A percentile compares a stretch with the other conserved stretches of the same genome.
phyloP scores from a whole-genome alignment of 1,140 invertebrate genomes.

The Magallana gigas region DNA sequence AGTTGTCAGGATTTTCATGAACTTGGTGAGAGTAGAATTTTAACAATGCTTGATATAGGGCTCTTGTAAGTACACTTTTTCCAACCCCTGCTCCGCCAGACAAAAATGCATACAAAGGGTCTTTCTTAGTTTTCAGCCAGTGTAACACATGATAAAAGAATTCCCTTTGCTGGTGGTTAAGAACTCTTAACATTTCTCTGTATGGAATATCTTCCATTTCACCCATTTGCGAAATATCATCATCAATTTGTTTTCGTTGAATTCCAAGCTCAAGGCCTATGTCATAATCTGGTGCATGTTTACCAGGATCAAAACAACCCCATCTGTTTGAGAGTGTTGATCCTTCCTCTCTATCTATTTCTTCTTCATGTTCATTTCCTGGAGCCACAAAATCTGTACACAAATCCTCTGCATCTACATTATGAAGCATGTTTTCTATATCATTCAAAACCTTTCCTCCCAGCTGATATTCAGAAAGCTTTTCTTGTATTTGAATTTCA shows the following conservation, averaged over 20 bases:
- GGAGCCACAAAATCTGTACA: slow-evolving; percentile 39
- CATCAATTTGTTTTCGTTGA: slow-evolving; percentile 46
- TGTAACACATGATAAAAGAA: slow-evolving; percentile 54
- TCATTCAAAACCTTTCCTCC: background rate
- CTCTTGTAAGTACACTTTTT: slow-evolving; percentile 59
- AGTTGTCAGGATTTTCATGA: slow-evolving; percentile 52
- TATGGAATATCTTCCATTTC: slow-evolving; percentile 48
- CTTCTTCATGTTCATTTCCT: slow-evolving; percentile 35
- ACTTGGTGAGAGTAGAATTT: slow-evolving; percentile 38
- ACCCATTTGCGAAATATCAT: background rate
- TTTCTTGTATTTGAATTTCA: slow-evolving; percentile 28
- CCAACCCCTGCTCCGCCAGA: slow-evolving; percentile 63
- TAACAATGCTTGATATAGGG: slow-evolving; percentile 52
- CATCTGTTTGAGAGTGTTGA: background rate
- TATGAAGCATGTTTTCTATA: slow-evolving; percentile 22
- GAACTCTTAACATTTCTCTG: background rate
- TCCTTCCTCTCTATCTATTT: slow-evolving; percentile 19
- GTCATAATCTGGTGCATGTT: slow-evolving; percentile 32
- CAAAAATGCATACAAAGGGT: slow-evolving; percentile 49
- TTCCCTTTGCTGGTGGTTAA: slow-evolving; percentile 52
- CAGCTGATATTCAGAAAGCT: slow-evolving; percentile 39
- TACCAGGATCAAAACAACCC: slow-evolving; percentile 39
- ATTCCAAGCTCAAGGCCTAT: slow-evolving; percentile 38
- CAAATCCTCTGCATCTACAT: slow-evolving; percentile 43
- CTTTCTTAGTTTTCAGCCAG: slow-evolving; percentile 47